Base-by-base conservation (phyloP, 2,113 vertebrate species). In the Dascyllus trimaculatus region DNA sequence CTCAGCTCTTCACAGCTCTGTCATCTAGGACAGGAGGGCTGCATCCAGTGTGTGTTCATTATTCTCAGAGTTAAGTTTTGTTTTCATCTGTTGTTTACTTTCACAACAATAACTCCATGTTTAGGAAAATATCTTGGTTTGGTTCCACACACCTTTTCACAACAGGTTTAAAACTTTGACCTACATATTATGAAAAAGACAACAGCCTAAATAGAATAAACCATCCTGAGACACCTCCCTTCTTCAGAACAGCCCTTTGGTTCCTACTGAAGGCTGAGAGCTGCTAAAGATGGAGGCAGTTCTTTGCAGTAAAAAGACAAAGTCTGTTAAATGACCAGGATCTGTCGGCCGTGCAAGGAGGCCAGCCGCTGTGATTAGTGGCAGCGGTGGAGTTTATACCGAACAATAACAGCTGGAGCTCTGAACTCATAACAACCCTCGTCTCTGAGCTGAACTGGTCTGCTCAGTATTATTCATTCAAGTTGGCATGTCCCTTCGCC, bases 381-480 rank as follows among this genome's bases (percentile, higher is more conserved):
- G 63, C 29, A 84, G 78, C 74, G 60, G 80, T 78, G 48, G 69
- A 53, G 90, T 92, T 92, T 92, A 89, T 60, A 67, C 62, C 59
- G 46, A 88, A 91, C 85, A 90, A 88, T 89, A 92, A 91, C 88
- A 90, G 85, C 85, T 84, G 71, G 81, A 88, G 90, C 84, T 73
- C 81, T 54, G 65, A 89, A 91, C 77, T 91, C 84, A 89, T 86
- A 92, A 92, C 92, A 92, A 80, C 70, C 72, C 72, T 71, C 53
- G 85, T 82, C 88, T 70, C 66, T 84, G 90, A 86, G 82, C 81
- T 86, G 66, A 72, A 46, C 81, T 52, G 56, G 84, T 91, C 86
- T 88, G 89, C 71, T 89, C 84, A 70, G 84, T 86, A 88, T 94
- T 91, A 92, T 90, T 87, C 85, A 90, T 82, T 86, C 74, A 66